Base-by-base conservation (phyloP, 64 coral and sea anemone genomes). In the Anthopleura sola region DNA sequence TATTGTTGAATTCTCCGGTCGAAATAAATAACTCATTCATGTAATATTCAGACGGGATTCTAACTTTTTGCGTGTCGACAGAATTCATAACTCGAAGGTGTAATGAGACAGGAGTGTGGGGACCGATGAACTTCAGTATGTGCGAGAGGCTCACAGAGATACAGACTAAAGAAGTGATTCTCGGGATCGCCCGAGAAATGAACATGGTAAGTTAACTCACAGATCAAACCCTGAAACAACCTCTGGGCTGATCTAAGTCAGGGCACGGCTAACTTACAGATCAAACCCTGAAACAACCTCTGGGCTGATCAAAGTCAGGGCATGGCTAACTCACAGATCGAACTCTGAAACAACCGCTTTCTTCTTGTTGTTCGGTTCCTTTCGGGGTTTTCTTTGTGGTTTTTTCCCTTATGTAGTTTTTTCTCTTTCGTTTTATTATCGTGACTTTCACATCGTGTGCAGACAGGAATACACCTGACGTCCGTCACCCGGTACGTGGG, bases 11-110 rank as follows among this genome's bases (percentile, higher is more conserved):
- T n/a, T n/a, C n/a, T n/a, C n/a, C n/a, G n/a, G n/a, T n/a, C n/a
- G n/a, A n/a, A n/a, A n/a, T n/a, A n/a, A n/a, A n/a, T n/a, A n/a
- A n/a, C n/a, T n/a, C n/a, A n/a, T n/a, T n/a, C n/a, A n/a, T n/a
- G n/a, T n/a, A n/a, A n/a, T 44, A 44, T 6, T 44, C 2, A 44
- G 4, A 8, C 40, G 4, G 40, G 40, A 44, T 44, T 0, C 4
- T 36, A 0, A 39, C 53, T 37, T 24, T 40, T 24, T 36, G 19
- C 19, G 49, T 57, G 10, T 40, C 36, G 20, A 23, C 23, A 89
- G 88, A 49, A 16, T 39, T 75, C 20, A 84, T 89, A 55, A 75
- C 44, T 32, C 80, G 88, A 20, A 79, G 80, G 44, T 89, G 88
- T 40, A 68, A 75, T 47, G 49, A 89, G 44, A 28, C 74, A 28